phyloP scores from a whole-genome alignment of 1,140 invertebrate genomes.

The Stegodyphus dumicola region DNA sequence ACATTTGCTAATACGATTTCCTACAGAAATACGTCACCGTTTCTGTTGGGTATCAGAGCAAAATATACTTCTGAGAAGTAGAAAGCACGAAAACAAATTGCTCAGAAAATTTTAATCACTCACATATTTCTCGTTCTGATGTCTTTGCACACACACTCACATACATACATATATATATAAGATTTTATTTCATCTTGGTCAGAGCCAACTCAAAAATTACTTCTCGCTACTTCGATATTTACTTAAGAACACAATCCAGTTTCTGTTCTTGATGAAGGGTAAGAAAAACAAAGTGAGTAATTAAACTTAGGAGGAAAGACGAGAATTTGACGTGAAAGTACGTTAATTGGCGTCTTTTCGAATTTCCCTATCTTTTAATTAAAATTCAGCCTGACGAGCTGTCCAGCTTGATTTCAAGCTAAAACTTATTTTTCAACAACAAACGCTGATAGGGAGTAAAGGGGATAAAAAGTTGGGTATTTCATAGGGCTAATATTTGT shows the following conservation, averaged over 20 bases:
- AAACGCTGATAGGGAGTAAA: conserved; percentile 28
- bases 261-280: conserved; percentile 31
- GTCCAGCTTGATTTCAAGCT: conserved; percentile 28
- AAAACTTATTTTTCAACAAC: conserved; percentile 18
- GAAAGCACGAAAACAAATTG: too few relatives aligned
- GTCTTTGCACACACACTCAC: too few relatives aligned
- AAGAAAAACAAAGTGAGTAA: conserved; percentile 55
- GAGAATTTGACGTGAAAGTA: conserved; percentile 48
- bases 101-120: too few relatives aligned
- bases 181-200: background rate
- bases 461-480: conserved; percentile 2
- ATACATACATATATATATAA: too few relatives aligned
- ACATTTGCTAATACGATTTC: too few relatives aligned
- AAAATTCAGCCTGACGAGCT: conserved; percentile 48
- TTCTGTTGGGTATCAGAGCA: too few relatives aligned
- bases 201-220: conserved; percentile 24
- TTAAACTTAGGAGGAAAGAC: conserved; percentile 18
- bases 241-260: conserved; percentile 46
- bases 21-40: too few relatives aligned
- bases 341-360: conserved; percentile 52
- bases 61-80: too few relatives aligned
- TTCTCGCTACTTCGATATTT: conserved; percentile 21
- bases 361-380: conserved; percentile 55
- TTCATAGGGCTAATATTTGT: conserved; percentile 32
- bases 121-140: too few relatives aligned